Evolutionary conservation across 2,888 invertebrate genomes (phyloP).

Genomic region (Lamellibrachia columna): DNA sequence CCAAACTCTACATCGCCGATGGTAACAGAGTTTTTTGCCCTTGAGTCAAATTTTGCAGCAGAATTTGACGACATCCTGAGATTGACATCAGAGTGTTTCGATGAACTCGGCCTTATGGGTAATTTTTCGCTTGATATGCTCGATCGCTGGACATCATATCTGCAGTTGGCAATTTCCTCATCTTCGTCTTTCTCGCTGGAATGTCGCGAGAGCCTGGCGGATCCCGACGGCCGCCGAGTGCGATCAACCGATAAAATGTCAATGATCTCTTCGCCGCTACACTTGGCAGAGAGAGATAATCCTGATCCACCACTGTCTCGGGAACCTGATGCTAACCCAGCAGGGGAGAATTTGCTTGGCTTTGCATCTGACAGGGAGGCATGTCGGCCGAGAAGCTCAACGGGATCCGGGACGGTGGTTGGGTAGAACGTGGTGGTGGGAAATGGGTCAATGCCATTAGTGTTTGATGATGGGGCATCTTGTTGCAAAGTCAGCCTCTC

Average conservation of each 20-base stretch:
- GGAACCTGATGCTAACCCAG: not conserved
- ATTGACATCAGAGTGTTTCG: not conserved
- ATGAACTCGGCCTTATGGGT: constrained; percentile 19
- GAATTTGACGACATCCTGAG: not conserved
- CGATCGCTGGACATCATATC: not conserved
- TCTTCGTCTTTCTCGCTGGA: constrained; percentile 10
- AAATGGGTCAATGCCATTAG: not conserved
- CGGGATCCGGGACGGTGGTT: not conserved
- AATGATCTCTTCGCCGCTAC: not conserved
- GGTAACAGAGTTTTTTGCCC: not conserved
- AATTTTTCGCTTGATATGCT: constrained; percentile 13
- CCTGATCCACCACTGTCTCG: not conserved
- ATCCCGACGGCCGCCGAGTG: not conserved
- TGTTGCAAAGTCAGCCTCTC: not conserved
- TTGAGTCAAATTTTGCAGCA: not conserved
- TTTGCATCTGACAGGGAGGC: not conserved
- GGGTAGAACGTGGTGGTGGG: not conserved
- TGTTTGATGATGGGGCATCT: not conserved
- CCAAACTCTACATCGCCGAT: not conserved
- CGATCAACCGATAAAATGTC: not conserved
- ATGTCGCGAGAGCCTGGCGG: not conserved
- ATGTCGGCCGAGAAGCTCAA: not conserved
- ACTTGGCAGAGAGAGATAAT: not conserved
- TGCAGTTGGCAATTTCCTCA: not conserved
- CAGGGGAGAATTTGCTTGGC: not conserved